Conservation (phyloP, 2,888 invertebrate genomes). For the Alloplasta piceator region DNA sequence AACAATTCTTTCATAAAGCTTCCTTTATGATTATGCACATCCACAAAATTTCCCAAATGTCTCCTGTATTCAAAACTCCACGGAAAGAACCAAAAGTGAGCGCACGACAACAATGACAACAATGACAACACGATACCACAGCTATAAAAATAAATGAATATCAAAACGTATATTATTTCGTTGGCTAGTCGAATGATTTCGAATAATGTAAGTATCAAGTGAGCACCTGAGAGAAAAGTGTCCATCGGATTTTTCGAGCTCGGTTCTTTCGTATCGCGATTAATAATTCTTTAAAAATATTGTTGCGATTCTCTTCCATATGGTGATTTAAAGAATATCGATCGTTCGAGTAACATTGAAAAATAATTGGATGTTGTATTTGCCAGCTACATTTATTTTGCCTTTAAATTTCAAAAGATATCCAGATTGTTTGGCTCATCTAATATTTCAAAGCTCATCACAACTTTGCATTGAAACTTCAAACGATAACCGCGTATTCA, state of each 20-base stretch:
- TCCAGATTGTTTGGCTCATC: no score
- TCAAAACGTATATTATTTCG: slow-evolving; percentile 41
- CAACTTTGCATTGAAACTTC: no score
- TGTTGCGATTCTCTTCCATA: not conserved
- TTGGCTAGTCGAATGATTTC: slow-evolving; percentile 44
- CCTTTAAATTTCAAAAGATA: no score
- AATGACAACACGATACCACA: slow-evolving; percentile 35
- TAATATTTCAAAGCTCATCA: no score
- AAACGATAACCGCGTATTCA: no score
- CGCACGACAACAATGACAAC: slow-evolving; percentile 15
- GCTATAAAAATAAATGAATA: slow-evolving; percentile 40
- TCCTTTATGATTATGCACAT: not conserved
- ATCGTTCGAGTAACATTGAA: no score
- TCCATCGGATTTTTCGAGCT: not conserved
- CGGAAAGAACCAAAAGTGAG: slow-evolving; percentile 13
- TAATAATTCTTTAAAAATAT: slow-evolving; percentile 13
- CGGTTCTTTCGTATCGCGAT: slow-evolving; percentile 26
- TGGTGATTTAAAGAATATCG: no score
- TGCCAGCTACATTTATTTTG: no score
- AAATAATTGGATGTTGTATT: no score
- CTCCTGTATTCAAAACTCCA: not conserved
- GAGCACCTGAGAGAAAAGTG: slow-evolving; percentile 10
- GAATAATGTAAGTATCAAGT: slow-evolving; percentile 59
- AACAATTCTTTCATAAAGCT: not conserved
- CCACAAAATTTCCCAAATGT: no score